Conservation (phyloP, 2,888 invertebrate species). For the Lasioglossum zephyrum region DNA sequence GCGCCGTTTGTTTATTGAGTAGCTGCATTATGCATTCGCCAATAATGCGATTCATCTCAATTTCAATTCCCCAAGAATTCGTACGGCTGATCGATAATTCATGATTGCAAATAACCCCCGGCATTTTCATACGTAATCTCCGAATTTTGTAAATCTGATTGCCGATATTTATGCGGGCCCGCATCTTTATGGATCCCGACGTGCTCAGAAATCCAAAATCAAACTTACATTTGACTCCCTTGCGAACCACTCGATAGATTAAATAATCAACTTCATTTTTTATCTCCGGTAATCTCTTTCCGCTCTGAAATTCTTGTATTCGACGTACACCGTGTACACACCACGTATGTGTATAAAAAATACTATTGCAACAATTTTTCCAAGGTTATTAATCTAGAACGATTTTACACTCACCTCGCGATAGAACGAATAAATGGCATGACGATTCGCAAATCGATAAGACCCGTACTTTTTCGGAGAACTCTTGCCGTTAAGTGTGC, state of each 20-base stretch:
- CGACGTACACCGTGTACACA: neutral
- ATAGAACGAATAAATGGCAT: neutral
- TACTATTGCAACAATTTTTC: neutral
- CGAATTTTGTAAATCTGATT: neutral
- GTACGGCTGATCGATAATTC: constrained; percentile 41
- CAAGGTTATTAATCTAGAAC: neutral
- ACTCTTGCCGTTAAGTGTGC: neutral
- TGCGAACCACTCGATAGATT: neutral
- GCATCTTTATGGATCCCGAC: neutral
- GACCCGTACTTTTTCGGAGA: neutral
- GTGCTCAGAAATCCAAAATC: neutral
- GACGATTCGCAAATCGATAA: neutral
- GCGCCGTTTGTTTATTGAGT: constrained; percentile 49
- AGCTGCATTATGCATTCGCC: constrained; percentile 52
- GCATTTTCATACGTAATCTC: neutral
- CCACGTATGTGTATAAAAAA: neutral
- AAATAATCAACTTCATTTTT: neutral
- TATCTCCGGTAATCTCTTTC: no score
- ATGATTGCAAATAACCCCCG: constrained; percentile 52
- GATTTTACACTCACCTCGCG: neutral
- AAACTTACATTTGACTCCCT: neutral
- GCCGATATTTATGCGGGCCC: neutral
- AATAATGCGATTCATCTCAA: constrained; percentile 51
- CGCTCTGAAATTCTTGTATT: neutral
- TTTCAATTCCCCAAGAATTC: constrained; percentile 41